Evolutionary conservation across 2,113 vertebrate genomes (phyloP).

Genomic region (Xenopus borealis): DNA sequence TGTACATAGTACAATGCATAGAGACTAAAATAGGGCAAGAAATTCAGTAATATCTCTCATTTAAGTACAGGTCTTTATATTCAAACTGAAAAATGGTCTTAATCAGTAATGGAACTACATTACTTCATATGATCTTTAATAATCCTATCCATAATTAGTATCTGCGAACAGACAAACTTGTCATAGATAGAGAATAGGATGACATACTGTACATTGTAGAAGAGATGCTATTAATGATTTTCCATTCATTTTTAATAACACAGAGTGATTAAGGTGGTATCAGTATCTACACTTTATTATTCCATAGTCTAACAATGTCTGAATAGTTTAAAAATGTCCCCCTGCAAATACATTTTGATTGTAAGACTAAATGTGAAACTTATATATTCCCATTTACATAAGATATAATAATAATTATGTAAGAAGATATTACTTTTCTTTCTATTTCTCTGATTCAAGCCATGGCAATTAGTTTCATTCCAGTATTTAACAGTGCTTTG

Average conservation of each 20-base stretch:
- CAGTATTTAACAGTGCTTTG: slow-evolving; percentile 2
- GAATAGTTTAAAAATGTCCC: slow-evolving; percentile 58
- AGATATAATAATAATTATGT: slow-evolving; percentile 54
- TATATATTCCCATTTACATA: slow-evolving; percentile 62
- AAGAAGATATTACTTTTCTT: slow-evolving; percentile 56
- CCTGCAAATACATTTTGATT: slow-evolving; percentile 62
- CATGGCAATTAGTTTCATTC: slow-evolving; percentile 10
- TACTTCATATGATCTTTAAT: neutral
- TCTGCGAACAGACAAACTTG: slow-evolving; percentile 59
- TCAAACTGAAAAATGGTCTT: neutral
- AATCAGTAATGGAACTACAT: neutral
- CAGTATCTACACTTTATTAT: slow-evolving; percentile 64
- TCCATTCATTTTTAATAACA: slow-evolving; percentile 69
- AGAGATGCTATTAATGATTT: slow-evolving; percentile 66
- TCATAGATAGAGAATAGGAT: slow-evolving; percentile 59
- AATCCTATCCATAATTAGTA: slow-evolving; percentile 51
- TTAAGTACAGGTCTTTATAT: neutral
- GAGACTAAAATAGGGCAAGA: too few species aligned
- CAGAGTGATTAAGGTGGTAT: slow-evolving; percentile 64
- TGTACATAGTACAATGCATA: too few species aligned
- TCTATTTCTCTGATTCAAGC: slow-evolving; percentile 18
- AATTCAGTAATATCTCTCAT: too few species aligned
- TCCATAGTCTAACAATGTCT: slow-evolving; percentile 63
- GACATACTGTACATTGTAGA: slow-evolving; percentile 60
- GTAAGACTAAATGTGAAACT: slow-evolving; percentile 58